Percentiles rank a stretch among this genome's conserved stretches.
Evolutionary conservation across 2,113 vertebrate species (phyloP).

Genomic region (Myiagra hebetior): DNA sequence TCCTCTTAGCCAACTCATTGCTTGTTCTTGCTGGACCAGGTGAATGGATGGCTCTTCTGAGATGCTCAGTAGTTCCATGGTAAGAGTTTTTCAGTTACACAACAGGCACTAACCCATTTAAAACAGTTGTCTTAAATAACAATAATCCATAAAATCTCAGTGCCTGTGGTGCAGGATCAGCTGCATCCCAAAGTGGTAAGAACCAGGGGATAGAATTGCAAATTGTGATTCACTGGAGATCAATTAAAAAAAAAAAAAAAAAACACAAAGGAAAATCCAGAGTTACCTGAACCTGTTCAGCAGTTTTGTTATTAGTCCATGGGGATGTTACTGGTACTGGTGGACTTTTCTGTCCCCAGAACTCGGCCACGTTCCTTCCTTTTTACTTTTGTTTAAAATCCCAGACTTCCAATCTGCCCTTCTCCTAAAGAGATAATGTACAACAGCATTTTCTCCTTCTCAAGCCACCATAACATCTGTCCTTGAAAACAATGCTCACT

Average conservation of each 20-base stretch:
- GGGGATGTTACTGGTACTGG: background rate
- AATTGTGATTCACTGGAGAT: background rate
- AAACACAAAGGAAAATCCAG: background rate
- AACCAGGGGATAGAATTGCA: background rate
- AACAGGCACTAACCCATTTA: background rate
- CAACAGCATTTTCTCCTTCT: background rate
- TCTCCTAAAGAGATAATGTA: background rate
- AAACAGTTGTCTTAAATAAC: background rate
- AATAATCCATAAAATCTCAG: background rate
- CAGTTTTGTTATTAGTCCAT: background rate
- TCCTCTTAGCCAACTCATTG: background rate
- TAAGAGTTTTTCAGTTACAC: background rate
- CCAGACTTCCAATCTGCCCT: background rate
- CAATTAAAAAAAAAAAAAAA: background rate
- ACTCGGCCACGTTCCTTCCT: background rate
- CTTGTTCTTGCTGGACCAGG: background rate
- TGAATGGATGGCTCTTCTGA: background rate
- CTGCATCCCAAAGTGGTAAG: background rate
- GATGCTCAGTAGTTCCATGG: background rate
- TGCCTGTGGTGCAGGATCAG: background rate
- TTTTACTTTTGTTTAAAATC: background rate
- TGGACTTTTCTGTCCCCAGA: background rate
- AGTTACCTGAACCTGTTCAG: background rate
- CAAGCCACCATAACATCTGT: background rate
- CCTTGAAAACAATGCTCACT: background rate